phyloP scores from a whole-genome alignment of 2,888 invertebrate species.

The Sarcophaga rosellei region DNA sequence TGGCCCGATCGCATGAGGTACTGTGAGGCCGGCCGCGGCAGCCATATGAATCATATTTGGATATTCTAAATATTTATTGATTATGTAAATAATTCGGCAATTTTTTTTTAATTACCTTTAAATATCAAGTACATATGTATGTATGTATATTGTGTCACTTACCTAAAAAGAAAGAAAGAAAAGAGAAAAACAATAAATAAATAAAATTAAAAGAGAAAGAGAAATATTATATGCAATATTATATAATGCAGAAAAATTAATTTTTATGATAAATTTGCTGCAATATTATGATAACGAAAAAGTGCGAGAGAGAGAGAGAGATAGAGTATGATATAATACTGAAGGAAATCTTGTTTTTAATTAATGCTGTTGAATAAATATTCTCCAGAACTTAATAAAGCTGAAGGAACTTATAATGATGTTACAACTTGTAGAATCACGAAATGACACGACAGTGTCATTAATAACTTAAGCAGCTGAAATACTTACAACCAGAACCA shows the following conservation, averaged over 20 bases:
- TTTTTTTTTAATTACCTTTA: too few species aligned
- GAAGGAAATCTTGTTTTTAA: slow-evolving; percentile 37
- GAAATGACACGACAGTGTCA: slow-evolving; percentile 53
- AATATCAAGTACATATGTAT: too few species aligned
- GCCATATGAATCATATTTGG: too few species aligned
- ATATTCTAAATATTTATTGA: too few species aligned
- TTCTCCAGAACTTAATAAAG: slow-evolving; percentile 47
- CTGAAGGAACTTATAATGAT: slow-evolving; percentile 52
- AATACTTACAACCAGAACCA: slow-evolving; percentile 47
- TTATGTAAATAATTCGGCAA: too few species aligned
- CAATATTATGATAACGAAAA: neutral
- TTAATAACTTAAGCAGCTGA: slow-evolving; percentile 65
- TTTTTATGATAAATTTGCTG: slow-evolving; percentile 1
- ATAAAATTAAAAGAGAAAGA: slow-evolving; percentile 17
- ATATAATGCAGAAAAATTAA: too few species aligned
- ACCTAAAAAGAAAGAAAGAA: slow-evolving; percentile 49
- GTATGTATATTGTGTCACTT: neutral
- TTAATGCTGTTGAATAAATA: slow-evolving; percentile 58
- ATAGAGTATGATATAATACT: neutral
- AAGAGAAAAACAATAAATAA: neutral
- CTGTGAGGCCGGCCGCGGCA: too few species aligned
- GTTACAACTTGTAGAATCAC: slow-evolving; percentile 56
- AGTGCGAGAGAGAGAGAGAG: neutral
- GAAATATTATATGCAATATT: neutral
- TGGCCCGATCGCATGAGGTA: too few species aligned